These are phyloP conservation scores for Isurus oxyrinchus DNA, from an alignment of 2,113 vertebrate species.

Conservation along the genomic window DNA sequence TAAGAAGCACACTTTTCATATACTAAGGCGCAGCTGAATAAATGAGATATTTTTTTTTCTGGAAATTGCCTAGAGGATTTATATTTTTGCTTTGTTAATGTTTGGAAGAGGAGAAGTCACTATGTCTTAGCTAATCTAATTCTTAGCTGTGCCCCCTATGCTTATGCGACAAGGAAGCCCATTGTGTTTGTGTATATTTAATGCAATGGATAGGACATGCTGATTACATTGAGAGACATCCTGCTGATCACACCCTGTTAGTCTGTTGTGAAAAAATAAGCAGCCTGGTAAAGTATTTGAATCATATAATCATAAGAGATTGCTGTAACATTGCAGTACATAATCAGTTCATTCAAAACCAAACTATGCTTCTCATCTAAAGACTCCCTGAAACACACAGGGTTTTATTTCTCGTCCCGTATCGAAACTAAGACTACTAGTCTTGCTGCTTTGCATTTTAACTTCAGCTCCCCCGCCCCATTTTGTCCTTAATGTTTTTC, in stretches of 20 bases:
- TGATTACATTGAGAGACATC: neutral
- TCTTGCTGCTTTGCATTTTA: neutral
- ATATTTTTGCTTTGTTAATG: neutral
- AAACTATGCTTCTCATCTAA: neutral
- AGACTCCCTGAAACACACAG: neutral
- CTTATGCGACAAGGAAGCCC: neutral
- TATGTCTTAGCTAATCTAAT: neutral
- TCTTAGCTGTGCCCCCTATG: neutral
- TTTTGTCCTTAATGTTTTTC: neutral
- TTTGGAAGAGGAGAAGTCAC: neutral
- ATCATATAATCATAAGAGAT: neutral
- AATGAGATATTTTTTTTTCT: neutral
- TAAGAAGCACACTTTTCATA: neutral
- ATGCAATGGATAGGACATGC: neutral
- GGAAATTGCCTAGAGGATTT: neutral
- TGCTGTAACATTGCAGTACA: neutral
- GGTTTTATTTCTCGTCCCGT: neutral
- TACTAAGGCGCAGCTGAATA: neutral
- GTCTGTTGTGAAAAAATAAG: neutral
- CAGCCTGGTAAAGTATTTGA: neutral
- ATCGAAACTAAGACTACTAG: neutral
- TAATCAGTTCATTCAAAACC: neutral
- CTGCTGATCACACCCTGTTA: neutral
- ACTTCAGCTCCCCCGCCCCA: neutral
- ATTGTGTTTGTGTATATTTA: neutral